These are phyloP conservation scores for Sparidentex hasta DNA, from an alignment of 2,797 vertebrate species.

Conservation along the genomic window DNA sequence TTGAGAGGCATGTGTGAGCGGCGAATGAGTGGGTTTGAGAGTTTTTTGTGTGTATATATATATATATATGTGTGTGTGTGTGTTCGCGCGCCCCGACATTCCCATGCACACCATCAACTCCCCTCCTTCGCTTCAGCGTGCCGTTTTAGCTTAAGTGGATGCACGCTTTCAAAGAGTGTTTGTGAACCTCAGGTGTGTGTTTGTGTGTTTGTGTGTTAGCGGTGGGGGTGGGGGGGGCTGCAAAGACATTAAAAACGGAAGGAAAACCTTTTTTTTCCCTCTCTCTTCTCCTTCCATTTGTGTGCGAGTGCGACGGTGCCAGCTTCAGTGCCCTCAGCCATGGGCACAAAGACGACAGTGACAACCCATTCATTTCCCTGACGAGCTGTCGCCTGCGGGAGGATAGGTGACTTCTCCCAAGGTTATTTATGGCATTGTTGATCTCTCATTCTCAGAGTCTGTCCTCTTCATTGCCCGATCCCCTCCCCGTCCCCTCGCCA, in stretches of 20 bases:
- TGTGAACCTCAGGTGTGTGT: conserved; percentile 49
- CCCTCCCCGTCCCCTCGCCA: conserved; percentile 22
- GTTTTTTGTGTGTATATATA: neutral
- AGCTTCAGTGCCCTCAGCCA: conserved; percentile 93
- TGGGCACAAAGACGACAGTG: conserved; percentile 90
- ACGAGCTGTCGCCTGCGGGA: conserved; percentile 91
- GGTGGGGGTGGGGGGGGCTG: neutral
- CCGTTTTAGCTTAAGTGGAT: conserved; percentile 72
- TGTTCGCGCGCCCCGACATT: conserved; percentile 10
- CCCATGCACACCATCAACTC: conserved; percentile 16
- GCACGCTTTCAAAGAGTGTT: conserved; percentile 70
- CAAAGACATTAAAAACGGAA: conserved; percentile 60
- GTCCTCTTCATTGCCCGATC: conserved; percentile 46
- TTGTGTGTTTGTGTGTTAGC: conserved; percentile 47
- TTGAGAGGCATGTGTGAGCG: conserved; percentile 36
- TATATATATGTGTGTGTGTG: neutral
- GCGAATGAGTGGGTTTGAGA: conserved; percentile 6
- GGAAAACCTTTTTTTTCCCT: conserved; percentile 42
- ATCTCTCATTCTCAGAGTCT: conserved; percentile 76
- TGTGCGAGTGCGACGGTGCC: conserved; percentile 62
- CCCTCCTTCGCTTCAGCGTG: conserved; percentile 33
- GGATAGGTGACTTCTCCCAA: conserved; percentile 91
- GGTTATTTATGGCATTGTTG: conserved; percentile 88
- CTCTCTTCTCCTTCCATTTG: conserved; percentile 18
- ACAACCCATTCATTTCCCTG: conserved; percentile 98